A percentile compares a stretch with the other conserved stretches of the same genome.
phyloP scores from a whole-genome alignment of 2,888 invertebrate genomes.

The Adelognathus sp. region DNA sequence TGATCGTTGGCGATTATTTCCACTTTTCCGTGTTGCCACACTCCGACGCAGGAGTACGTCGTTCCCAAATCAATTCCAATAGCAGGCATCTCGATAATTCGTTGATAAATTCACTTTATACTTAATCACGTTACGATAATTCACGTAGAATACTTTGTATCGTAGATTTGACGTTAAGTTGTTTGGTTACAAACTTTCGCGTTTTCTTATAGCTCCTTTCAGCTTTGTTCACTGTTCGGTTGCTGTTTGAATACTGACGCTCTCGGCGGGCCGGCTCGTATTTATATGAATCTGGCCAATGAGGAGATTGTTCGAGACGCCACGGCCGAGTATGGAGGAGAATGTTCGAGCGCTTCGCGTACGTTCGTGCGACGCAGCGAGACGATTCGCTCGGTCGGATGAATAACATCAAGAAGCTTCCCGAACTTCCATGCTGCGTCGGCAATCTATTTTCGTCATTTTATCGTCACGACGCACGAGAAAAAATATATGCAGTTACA shows the following conservation, averaged over 20 bases:
- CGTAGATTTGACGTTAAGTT: neutral
- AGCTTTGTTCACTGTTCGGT: neutral
- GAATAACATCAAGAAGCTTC: neutral
- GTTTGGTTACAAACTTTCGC: neutral
- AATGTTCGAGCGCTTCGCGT: neutral
- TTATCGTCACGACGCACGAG: neutral
- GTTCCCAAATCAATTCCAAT: constrained; percentile 94
- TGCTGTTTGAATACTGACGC: constrained; percentile 55
- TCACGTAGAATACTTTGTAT: neutral
- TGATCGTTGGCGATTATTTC: constrained; percentile 95
- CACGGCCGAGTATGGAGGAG: neutral
- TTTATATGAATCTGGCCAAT: constrained; percentile 53
- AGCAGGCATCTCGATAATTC: constrained; percentile 80
- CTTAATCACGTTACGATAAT: constrained; percentile 6
- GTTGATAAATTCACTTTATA: neutral
- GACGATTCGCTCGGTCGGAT: neutral
- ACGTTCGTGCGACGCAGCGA: neutral
- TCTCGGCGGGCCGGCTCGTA: neutral
- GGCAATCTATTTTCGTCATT: neutral
- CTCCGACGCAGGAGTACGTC: constrained; percentile 93
- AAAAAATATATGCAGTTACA: neutral
- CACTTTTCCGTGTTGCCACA: constrained; percentile 92
- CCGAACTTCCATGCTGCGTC: neutral
- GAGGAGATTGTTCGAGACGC: neutral
- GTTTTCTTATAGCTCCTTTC: neutral